phyloP scores from a whole-genome alignment of 1,140 invertebrate species.

The Drosophila sulfurigaster region DNA sequence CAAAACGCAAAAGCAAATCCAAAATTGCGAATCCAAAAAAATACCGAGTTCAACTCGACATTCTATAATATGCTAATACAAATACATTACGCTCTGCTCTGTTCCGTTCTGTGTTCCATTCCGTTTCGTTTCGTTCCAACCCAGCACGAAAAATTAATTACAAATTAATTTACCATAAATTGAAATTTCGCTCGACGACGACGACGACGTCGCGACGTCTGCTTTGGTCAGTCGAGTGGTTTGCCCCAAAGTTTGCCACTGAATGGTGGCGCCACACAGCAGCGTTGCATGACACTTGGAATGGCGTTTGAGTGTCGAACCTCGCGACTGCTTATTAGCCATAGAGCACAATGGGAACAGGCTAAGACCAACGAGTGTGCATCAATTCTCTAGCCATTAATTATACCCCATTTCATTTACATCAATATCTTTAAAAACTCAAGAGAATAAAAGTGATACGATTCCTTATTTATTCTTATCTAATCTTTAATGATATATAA shows the following conservation, averaged over 20 bases:
- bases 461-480: too few relatives aligned
- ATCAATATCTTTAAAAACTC: too few relatives aligned
- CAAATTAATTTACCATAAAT: slow-evolving; percentile 84
- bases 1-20: slow-evolving; percentile 29
- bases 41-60: slow-evolving; percentile 15
- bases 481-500: too few relatives aligned
- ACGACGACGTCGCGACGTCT: neutral
- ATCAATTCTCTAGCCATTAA: too few relatives aligned
- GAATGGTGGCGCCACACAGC: neutral
- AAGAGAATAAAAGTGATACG: too few relatives aligned
- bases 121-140: slow-evolving; percentile 32
- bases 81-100: slow-evolving; percentile 47
- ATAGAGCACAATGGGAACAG: too few relatives aligned
- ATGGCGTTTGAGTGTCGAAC: too few relatives aligned
- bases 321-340: too few relatives aligned
- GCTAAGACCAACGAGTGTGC: too few relatives aligned
- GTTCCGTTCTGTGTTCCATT: slow-evolving; percentile 30
- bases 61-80: slow-evolving; percentile 43
- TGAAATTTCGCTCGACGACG: slow-evolving; percentile 46
- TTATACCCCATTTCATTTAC: too few relatives aligned
- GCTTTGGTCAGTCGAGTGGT: slow-evolving; percentile 51
- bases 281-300: too few relatives aligned
- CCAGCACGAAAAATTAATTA: slow-evolving; percentile 72
- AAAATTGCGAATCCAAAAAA: slow-evolving; percentile 11
- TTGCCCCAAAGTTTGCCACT: slow-evolving; percentile 42